Conservation (phyloP, 2,888 invertebrate species). For the Orthonevra nobilis region DNA sequence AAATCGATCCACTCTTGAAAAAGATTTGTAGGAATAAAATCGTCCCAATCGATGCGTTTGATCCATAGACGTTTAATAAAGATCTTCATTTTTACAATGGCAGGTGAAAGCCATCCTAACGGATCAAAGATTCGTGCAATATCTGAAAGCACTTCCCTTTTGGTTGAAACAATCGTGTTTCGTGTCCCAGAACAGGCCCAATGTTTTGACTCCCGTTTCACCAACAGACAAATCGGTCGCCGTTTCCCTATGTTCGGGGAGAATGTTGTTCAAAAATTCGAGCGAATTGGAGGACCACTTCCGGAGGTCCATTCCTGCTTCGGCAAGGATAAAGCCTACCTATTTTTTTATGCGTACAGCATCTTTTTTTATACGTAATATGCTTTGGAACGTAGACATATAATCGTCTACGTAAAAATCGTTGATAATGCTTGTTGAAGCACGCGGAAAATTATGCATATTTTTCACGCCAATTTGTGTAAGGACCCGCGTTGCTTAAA, state of each 20-base stretch:
- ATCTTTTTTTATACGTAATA: too few relatives aligned
- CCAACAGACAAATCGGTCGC: constrained; percentile 1
- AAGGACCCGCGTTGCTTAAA: constrained; percentile 11
- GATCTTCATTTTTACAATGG: constrained; percentile 17
- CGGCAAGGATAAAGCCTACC: background rate
- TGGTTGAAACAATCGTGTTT: constrained; percentile 1
- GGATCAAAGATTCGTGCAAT: constrained; percentile 31
- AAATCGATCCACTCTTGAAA: constrained; percentile 13
- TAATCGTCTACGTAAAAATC: constrained; percentile 40
- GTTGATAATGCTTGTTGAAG: constrained; percentile 7
- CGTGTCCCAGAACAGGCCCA: constrained; percentile 6
- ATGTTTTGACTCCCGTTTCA: background rate
- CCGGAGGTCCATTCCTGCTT: constrained; percentile 29
- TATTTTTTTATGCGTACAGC: constrained; percentile 3
- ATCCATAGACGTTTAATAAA: constrained; percentile 11
- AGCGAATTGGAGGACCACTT: constrained; percentile 43
- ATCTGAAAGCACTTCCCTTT: constrained; percentile 16
- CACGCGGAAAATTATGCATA: background rate
- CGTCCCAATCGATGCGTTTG: constrained; percentile 27
- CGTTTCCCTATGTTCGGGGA: constrained; percentile 11
- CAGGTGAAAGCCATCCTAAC: constrained; percentile 12
- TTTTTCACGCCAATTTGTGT: constrained; percentile 24
- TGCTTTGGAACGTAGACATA: constrained; percentile 1
- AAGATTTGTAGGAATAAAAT: background rate
- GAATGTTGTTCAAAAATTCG: constrained; percentile 11